Conservation (phyloP, 64 coral and sea anemone species). For the Porites lutea region DNA sequence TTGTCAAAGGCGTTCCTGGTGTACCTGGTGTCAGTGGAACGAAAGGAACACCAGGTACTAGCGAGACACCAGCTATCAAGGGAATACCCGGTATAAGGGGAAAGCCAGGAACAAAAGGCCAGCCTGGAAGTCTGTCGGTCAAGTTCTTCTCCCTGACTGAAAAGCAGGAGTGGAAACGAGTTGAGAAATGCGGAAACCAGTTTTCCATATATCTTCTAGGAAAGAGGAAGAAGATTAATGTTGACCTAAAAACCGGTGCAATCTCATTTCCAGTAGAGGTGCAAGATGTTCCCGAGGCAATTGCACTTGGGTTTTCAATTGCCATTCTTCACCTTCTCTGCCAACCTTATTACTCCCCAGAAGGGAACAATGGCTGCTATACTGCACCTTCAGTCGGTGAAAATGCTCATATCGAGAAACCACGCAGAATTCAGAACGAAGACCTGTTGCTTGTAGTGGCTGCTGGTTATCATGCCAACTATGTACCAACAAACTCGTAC, state of each 20-base stretch:
- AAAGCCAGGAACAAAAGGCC: constrained; percentile 16
- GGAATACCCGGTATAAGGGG: not conserved
- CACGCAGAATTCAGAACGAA: constrained; percentile 45
- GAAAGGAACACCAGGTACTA: not conserved
- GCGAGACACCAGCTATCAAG: no score
- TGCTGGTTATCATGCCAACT: constrained; percentile 30
- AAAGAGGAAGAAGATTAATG: constrained; percentile 8
- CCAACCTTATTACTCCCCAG: constrained; percentile 59
- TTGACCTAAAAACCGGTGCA: constrained; percentile 38
- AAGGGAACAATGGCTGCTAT: not conserved
- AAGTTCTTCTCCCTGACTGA: constrained; percentile 45
- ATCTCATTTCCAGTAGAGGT: constrained; percentile 51
- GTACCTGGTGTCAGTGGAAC: not conserved
- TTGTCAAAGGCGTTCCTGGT: constrained; percentile 33
- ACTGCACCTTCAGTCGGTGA: constrained; percentile 26
- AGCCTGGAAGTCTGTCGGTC: constrained; percentile 33
- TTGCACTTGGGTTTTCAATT: constrained; percentile 70
- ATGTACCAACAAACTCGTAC: constrained; percentile 43
- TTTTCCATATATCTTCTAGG: constrained; percentile 41
- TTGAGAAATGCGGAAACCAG: not conserved
- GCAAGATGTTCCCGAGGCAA: constrained; percentile 51
- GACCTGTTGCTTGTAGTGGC: constrained; percentile 29
- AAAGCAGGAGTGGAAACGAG: constrained; percentile 1
- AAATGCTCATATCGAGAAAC: not conserved
- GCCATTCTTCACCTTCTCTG: constrained; percentile 68